Percentiles rank a stretch among this genome's conserved stretches.
phyloP scores from a whole-genome alignment of 2,888 invertebrate genomes.

The Lithophane leautieri region DNA sequence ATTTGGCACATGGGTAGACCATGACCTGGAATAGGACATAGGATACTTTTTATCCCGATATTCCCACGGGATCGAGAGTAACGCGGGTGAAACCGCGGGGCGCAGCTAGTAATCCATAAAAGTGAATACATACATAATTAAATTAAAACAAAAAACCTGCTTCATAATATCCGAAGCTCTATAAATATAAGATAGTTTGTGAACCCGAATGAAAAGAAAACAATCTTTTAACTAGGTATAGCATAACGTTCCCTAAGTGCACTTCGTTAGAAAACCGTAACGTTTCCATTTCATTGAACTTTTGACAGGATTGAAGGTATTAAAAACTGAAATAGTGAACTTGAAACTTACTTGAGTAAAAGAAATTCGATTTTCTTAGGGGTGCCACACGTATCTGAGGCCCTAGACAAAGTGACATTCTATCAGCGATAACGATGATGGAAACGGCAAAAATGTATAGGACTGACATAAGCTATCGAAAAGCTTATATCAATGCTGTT shows the following conservation, averaged over 20 bases:
- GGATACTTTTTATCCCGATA: too few relatives aligned
- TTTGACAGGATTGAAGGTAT: background rate
- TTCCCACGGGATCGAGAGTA: too few relatives aligned
- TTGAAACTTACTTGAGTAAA: background rate
- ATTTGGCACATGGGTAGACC: too few relatives aligned
- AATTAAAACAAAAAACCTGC: slow-evolving; percentile 3
- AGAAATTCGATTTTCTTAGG: background rate
- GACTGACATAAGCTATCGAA: too few relatives aligned
- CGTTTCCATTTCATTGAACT: background rate
- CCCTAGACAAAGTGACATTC: too few relatives aligned
- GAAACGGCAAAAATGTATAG: too few relatives aligned
- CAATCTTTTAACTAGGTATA: background rate
- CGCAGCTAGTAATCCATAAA: too few relatives aligned
- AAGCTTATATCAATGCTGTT: too few relatives aligned
- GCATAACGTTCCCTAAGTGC: too few relatives aligned
- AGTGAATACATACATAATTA: background rate
- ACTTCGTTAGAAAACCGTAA: background rate
- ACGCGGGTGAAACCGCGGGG: too few relatives aligned
- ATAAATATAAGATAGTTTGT: background rate
- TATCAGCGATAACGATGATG: too few relatives aligned
- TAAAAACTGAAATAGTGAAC: background rate
- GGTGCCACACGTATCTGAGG: background rate
- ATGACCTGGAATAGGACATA: too few relatives aligned
- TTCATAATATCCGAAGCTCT: background rate
- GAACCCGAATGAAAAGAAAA: background rate